Evolutionary conservation across 2,888 invertebrate genomes (phyloP).

Genomic region (Phalera bucephala): DNA sequence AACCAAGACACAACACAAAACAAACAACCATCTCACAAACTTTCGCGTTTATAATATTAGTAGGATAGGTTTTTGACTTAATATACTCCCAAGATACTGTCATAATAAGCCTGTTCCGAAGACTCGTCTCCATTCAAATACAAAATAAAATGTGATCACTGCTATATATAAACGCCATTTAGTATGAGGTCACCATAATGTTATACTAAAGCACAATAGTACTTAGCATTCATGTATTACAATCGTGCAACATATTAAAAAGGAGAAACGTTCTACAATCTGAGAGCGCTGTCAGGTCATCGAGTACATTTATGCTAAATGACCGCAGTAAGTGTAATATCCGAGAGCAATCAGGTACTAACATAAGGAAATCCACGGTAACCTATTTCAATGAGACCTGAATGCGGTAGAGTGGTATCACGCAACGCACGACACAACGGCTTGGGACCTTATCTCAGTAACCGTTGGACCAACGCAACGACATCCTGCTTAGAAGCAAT

Average conservation of each 20-base stretch:
- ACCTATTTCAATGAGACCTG: conserved; percentile 27
- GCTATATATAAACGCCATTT: no score
- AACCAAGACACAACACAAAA: no score
- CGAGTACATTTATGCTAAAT: background rate
- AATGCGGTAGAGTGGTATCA: conserved; percentile 27
- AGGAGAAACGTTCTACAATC: background rate
- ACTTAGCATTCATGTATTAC: no score
- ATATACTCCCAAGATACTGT: no score
- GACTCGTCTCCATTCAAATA: no score
- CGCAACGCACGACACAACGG: conserved; percentile 11
- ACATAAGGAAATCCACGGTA: conserved; percentile 29
- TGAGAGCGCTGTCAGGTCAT: background rate
- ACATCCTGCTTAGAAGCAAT: conserved; percentile 52
- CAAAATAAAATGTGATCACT: no score
- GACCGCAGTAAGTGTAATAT: conserved; percentile 22
- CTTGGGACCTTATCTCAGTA: conserved; percentile 32
- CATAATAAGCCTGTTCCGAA: no score
- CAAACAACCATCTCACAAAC: no score
- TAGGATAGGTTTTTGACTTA: no score
- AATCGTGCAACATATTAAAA: background rate
- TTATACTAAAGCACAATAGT: no score
- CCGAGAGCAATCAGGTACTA: conserved; percentile 23
- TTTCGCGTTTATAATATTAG: no score
- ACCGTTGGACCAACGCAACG: conserved; percentile 30
- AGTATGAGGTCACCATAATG: no score